Conservation (phyloP, 1,140 invertebrate genomes). For the Monochamus saltuarius region DNA sequence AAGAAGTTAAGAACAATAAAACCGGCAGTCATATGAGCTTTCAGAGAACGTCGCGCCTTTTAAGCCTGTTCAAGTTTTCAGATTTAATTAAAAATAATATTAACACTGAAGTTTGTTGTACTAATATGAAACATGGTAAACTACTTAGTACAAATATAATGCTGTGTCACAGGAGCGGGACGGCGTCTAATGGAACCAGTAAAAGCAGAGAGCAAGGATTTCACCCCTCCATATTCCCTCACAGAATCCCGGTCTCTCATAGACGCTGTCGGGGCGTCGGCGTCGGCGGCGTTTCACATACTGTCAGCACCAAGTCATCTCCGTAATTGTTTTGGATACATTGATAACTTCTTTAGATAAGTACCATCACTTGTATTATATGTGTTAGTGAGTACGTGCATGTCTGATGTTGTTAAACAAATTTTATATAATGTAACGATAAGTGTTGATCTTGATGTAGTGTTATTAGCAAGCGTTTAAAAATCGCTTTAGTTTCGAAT, state of each 20-base stretch:
- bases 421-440: slow-evolving; percentile 4
- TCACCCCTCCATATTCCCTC: slow-evolving; percentile 25
- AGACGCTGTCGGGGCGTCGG: slow-evolving; percentile 45
- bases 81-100: slow-evolving; percentile 9
- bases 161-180: slow-evolving; percentile 27
- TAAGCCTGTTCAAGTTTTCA: slow-evolving; percentile 7
- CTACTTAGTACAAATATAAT: slow-evolving; percentile 32
- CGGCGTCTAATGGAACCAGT: slow-evolving; percentile 31
- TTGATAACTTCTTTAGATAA: slow-evolving; percentile 29
- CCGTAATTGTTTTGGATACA: slow-evolving; percentile 35
- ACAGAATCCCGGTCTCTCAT: slow-evolving; percentile 28
- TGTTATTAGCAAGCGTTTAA: slow-evolving; percentile 20
- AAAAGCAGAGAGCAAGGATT: slow-evolving; percentile 33
- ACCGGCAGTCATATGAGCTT: too few species aligned
- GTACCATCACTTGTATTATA: slow-evolving; percentile 19
- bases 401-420: not conserved
- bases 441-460: slow-evolving; percentile 1
- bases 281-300: slow-evolving; percentile 25
- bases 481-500: slow-evolving; percentile 23
- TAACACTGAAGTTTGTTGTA: not conserved
- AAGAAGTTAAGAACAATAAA: too few species aligned
- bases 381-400: slow-evolving; percentile 13
- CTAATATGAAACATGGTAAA: slow-evolving; percentile 27
- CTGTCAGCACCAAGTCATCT: slow-evolving; percentile 42
- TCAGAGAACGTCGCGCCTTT: not conserved